Evolutionary conservation across 2,113 vertebrate species (phyloP), one percentile per base, ranked within the genome.

Genomic region (Siniperca chuatsi): DNA sequence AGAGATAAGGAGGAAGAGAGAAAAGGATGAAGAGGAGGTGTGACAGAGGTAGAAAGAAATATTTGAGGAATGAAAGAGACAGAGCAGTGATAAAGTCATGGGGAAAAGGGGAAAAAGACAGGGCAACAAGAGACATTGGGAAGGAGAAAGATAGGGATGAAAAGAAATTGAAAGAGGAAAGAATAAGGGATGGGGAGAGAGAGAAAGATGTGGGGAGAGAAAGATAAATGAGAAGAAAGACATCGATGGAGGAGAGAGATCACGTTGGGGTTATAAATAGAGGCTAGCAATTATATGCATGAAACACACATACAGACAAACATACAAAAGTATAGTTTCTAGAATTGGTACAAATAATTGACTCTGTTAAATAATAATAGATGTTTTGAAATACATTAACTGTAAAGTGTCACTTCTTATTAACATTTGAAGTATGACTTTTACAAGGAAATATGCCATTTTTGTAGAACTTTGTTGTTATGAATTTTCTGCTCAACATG

Each of bases 1-100:
- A 80, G 23, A 60, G 48, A 72, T 55, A 13, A 55, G 18, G 44
- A 62, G 44, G 8, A 64, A 40, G n/a, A 79, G 60, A 75, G 6
- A 70, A 3, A 54, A 9, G 44, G 37, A 15, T 7, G 25, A 23
- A 8, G 21, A 25, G n/a, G 2, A n/a, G 1, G 4, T 46, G 8
- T 52, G 37, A 62, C 9, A 61, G 35, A 13, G 46, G 13, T 1
- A 46, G 12, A 21, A 57, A 46, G 20, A 66, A 10, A 71, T 25
- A 54, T 44, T 13, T 10, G 13, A 68, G n/a, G 13, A 62, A 25
- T 65, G 10, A 33, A 42, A 54, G 16, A 54, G 23, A 69, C 0
- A 54, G 20, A 57, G 33, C 62, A 29, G 12, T 20, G 42, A 66
- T n/a, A 37, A 23, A 44, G 8, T 52, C 29, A 29, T 55, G 16